These are phyloP conservation scores for Apostichopus leukothele DNA, from an alignment of 53 echinoderm and acorn worm genomes.

Conservation along the genomic window DNA sequence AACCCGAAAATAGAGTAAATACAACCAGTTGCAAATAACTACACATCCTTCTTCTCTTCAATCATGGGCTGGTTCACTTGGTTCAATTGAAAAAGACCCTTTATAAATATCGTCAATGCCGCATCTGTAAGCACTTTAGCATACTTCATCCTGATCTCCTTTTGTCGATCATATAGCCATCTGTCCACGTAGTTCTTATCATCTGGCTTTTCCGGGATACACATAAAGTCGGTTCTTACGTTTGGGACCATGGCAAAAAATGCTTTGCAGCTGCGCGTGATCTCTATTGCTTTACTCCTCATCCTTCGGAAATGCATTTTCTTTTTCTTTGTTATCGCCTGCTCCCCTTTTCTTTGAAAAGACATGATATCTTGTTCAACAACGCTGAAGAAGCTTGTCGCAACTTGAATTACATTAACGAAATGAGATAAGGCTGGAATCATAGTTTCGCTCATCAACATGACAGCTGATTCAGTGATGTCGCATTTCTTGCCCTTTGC, in stretches of 20 bases:
- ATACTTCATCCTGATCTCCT: slow-evolving; percentile 11
- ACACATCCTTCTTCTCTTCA: too few relatives aligned
- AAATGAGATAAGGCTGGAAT: background rate
- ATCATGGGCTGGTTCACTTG: too few relatives aligned
- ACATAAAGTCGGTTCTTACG: slow-evolving; percentile 4
- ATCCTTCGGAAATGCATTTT: background rate
- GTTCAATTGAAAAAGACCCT: too few relatives aligned
- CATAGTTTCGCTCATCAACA: background rate
- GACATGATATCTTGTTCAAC: background rate
- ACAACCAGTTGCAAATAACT: too few relatives aligned
- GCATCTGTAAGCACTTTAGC: background rate
- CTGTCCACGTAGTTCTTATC: slow-evolving; percentile 40
- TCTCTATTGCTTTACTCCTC: slow-evolving; percentile 25
- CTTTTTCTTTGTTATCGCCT: background rate
- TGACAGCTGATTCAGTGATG: background rate
- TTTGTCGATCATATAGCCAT: background rate
- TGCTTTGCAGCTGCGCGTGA: slow-evolving; percentile 5
- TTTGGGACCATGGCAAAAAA: background rate
- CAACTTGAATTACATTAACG: background rate
- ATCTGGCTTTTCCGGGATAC: background rate
- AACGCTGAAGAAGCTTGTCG: background rate
- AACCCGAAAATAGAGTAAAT: too few relatives aligned
- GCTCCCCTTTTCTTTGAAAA: background rate
- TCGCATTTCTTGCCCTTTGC: background rate
- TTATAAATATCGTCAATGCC: too few relatives aligned